Evolutionary conservation across 2,113 vertebrate genomes (phyloP).

Genomic region (Potamarius usumacintae): DNA sequence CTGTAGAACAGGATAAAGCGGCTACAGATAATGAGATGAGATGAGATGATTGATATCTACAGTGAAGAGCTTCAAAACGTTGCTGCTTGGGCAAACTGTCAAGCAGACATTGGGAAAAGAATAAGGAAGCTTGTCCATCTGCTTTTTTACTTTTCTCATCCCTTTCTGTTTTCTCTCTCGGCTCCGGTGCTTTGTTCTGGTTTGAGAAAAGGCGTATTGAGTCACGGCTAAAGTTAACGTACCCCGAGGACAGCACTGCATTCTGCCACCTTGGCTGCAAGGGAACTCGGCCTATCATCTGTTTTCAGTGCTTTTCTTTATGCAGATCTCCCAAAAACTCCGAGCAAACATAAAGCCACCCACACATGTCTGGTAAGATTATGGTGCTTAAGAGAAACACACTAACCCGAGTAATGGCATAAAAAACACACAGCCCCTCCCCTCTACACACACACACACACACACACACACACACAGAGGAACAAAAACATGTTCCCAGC

Average conservation of each 20-base stretch:
- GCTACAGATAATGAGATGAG: too few relatives aligned
- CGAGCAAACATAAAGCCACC: constrained; percentile 61
- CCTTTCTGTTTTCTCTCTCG: constrained; percentile 18
- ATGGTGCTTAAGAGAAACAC: constrained; percentile 56
- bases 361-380: constrained; percentile 58
- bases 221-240: not conserved
- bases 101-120: constrained; percentile 11
- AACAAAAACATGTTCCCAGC: constrained; percentile 22
- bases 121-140: constrained; percentile 8
- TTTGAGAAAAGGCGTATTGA: constrained; percentile 15
- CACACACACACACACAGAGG: not conserved
- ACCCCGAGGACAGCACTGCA: constrained; percentile 6
- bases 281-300: constrained; percentile 55
- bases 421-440: not conserved
- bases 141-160: constrained; percentile 2
- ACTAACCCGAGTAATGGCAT: constrained; percentile 18
- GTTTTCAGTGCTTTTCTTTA: constrained; percentile 57
- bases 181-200: constrained; percentile 7
- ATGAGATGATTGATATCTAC: constrained; percentile 4
- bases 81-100: constrained; percentile 1
- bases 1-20: too few relatives aligned
- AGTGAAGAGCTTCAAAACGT: not conserved
- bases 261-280: constrained; percentile 37
- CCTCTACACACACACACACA: not conserved
- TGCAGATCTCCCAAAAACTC: constrained; percentile 59